phyloP scores from a whole-genome alignment of 2,113 vertebrate genomes.

The Phylloscopus trochilus region DNA sequence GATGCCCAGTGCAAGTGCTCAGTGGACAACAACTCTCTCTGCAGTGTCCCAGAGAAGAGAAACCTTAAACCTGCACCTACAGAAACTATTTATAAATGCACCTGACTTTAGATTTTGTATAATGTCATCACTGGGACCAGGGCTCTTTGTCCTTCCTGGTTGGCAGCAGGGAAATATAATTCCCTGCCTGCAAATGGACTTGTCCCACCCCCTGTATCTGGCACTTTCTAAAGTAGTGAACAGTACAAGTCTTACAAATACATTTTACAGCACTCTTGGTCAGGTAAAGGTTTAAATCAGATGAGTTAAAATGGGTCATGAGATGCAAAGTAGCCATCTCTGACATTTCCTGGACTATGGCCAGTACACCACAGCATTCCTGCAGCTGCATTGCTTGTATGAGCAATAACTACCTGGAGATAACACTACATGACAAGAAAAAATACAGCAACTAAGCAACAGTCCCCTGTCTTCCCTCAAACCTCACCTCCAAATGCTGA shows the following conservation, averaged over 20 bases:
- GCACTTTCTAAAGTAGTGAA: conserved; percentile 23
- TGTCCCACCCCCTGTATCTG: neutral
- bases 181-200: neutral
- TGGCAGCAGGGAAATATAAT: conserved; percentile 7
- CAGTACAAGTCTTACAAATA: neutral
- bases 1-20: neutral
- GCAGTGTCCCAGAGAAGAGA: conserved; percentile 8
- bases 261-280: conserved; percentile 35
- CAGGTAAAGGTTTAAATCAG: conserved; percentile 62
- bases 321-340: conserved; percentile 37
- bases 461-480: neutral
- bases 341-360: conserved; percentile 35
- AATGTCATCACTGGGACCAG: neutral
- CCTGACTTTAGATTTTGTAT: neutral
- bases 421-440: neutral
- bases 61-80: conserved; percentile 36
- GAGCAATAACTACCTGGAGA: conserved; percentile 26
- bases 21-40: neutral
- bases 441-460: neutral
- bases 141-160: neutral
- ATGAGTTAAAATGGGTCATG: conserved; percentile 45
- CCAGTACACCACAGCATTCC: conserved; percentile 32
- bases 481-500: neutral
- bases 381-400: neutral
- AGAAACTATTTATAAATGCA: conserved; percentile 64